Evolutionary conservation across 1,140 invertebrate species (phyloP).

Genomic region (Leptopilina clavipes): DNA sequence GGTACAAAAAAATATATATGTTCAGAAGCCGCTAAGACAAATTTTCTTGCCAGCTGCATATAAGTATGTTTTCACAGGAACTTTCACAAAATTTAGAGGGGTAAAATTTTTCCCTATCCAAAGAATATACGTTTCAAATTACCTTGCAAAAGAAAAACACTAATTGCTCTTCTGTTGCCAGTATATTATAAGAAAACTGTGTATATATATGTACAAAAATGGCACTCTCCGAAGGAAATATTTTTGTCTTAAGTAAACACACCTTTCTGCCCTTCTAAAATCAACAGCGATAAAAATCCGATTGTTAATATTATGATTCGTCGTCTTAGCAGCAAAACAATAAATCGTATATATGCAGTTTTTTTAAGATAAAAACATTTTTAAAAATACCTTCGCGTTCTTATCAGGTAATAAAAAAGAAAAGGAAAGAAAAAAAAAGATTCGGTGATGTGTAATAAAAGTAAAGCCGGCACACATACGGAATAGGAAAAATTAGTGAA

Average conservation of each 20-base stretch:
- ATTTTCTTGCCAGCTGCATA: not conserved
- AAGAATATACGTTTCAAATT: not conserved
- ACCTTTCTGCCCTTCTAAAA: not conserved
- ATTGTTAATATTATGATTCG: not conserved
- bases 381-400: too few relatives aligned
- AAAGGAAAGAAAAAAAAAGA: too few relatives aligned
- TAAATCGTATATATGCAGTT: not conserved
- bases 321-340: not conserved
- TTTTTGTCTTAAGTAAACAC: not conserved
- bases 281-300: not conserved
- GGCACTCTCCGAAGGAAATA: not conserved
- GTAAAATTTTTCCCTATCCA: not conserved
- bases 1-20: not conserved
- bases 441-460: too few relatives aligned
- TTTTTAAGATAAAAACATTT: not conserved
- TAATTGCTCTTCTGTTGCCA: too few relatives aligned
- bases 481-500: too few relatives aligned
- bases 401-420: not conserved
- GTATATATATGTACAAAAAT: too few relatives aligned
- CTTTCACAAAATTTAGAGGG: not conserved
- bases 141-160: not conserved
- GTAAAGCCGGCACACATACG: too few relatives aligned
- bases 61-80: constrained; percentile 17
- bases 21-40: constrained; percentile 4
- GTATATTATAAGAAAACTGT: not conserved